Evolutionary conservation across 2,797 vertebrate species (phyloP).

Genomic region (Rhinogobio ventralis): DNA sequence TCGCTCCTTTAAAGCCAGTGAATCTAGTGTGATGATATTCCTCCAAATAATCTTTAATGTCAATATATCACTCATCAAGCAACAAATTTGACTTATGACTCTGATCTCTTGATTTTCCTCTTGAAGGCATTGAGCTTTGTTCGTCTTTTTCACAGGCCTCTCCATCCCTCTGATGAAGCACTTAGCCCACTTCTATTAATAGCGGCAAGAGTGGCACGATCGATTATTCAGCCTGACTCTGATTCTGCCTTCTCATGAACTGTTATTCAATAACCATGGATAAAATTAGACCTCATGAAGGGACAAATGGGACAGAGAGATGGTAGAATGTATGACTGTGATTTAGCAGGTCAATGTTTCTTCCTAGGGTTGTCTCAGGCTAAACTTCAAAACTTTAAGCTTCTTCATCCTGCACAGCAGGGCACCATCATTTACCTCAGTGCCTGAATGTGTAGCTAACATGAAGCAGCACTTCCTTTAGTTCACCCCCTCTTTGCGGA

Average conservation of each 20-base stretch:
- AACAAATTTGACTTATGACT: background rate
- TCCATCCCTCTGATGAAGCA: constrained; percentile 49
- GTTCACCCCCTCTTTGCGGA: constrained; percentile 1
- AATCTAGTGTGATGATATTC: background rate
- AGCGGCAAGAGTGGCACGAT: constrained; percentile 48
- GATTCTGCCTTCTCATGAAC: constrained; percentile 53
- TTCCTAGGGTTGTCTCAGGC: background rate
- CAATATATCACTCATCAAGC: background rate
- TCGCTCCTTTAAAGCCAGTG: background rate
- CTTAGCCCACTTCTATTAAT: constrained; percentile 54
- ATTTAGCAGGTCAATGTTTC: background rate
- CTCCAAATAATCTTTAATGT: background rate
- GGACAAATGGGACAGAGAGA: constrained; percentile 23
- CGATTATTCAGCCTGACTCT: constrained; percentile 57
- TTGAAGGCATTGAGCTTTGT: background rate
- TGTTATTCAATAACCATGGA: constrained; percentile 61
- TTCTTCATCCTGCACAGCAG: constrained; percentile 21
- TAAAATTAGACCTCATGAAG: constrained; percentile 51
- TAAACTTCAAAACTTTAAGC: background rate
- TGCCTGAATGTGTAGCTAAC: constrained; percentile 48
- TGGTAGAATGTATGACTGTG: constrained; percentile 15
- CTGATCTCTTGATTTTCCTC: background rate
- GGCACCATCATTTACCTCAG: constrained; percentile 7
- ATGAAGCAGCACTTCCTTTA: constrained; percentile 44
- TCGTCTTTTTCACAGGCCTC: constrained; percentile 18